These are phyloP conservation scores for Sebastes schlegelii DNA, from an alignment of 2,113 vertebrate species.

Conservation along the genomic window DNA sequence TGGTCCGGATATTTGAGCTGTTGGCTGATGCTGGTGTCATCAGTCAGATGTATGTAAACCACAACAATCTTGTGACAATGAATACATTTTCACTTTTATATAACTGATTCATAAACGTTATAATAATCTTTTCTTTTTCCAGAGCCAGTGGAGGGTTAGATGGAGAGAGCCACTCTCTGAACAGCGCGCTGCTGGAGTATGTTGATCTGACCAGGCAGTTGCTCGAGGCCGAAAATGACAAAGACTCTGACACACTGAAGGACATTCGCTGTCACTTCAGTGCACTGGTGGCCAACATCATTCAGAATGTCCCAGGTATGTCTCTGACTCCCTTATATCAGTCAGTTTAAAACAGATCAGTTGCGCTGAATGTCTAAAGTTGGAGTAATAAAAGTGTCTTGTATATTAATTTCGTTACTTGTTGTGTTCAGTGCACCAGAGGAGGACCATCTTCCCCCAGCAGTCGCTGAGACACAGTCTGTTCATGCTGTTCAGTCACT, in stretches of 20 bases:
- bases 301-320: constrained; percentile 98
- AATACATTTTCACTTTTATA: not conserved
- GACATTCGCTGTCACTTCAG: constrained; percentile 99
- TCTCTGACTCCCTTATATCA: not conserved
- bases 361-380: not conserved
- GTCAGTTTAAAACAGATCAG: not conserved
- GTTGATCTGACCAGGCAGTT: constrained; percentile 97
- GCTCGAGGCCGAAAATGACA: constrained; percentile 99
- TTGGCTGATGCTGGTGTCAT: constrained; percentile 97
- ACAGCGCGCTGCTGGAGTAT: constrained; percentile 95
- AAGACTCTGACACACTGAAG: constrained; percentile 96
- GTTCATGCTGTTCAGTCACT: constrained; percentile 99
- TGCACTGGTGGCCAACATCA: constrained; percentile 99
- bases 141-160: constrained; percentile 98
- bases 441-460: constrained; percentile 97
- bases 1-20: constrained; percentile 99
- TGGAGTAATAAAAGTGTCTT: not conserved
- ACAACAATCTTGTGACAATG: not conserved
- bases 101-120: too few relatives aligned
- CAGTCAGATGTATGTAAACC: constrained; percentile 91
- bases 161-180: constrained; percentile 97
- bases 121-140: not conserved
- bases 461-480: constrained; percentile 98
- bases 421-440: constrained; percentile 91
- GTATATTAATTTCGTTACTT: not conserved